Base-by-base conservation (phyloP, 2,113 vertebrate genomes). In the Mesembrinibis cayennensis region DNA sequence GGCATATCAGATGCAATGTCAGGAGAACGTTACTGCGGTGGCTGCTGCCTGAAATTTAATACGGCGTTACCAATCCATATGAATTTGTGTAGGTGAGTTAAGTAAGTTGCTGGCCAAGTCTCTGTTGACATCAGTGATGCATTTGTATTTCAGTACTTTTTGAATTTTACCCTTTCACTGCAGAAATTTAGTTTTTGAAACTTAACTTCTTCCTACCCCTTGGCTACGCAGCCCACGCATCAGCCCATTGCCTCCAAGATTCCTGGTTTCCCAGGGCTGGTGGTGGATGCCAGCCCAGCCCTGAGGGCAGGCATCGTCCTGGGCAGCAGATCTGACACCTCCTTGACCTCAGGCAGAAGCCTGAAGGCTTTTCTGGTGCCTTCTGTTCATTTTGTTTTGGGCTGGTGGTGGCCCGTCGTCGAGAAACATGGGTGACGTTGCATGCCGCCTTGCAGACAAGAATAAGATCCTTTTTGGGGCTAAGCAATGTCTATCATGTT, bases 221-320 rank as follows among this genome's bases (percentile, higher is more conserved):
- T 50, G 67, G 13, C n/a, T 72, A 11, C 10, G 7, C 20, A 61
- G 29, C 29, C 58, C 40, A 34, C 0, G 4, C 1, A 0, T 11
- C 0, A 1, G 27, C 3, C 11, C 19, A 4, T 25, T 65, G 45
- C 14, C 59, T 81, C 10, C 0, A 0, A 70, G 21, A 11, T 30
- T 52, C 10, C 30, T 25, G 19, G 6, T 42, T 52, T 82, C 55
- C 30, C 55, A 23, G 1, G 2, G n/a, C 0, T 0, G 1, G 16
- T 1, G 4, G 8, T 62, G 36, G n/a, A 15, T 42, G 38, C 9
- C 9, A 52, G 17, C 25, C 47, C 10, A 26, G 23, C 29, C 30
- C 45, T 42, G 18, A 66, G 40, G 38, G 10, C 58, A 52, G 10
- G 3, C 21, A 42, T 47, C 11, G 17, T 20, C 30, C 40, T 65